These are phyloP conservation scores for Epinephelus malabaricus DNA, from an alignment of 2,797 vertebrate genomes.

Conservation along the genomic window DNA sequence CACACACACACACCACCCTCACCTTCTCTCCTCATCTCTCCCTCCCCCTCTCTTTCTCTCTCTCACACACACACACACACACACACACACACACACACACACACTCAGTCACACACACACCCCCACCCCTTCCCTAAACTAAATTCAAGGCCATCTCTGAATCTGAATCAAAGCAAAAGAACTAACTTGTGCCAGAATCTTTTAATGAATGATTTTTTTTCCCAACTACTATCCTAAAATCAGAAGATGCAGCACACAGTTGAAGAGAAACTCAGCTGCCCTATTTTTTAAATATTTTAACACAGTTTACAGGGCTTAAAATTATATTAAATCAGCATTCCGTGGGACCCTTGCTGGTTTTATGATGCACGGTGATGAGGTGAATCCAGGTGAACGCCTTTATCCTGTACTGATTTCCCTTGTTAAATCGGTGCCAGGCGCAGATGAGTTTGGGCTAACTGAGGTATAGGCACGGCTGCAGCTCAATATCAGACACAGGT, in stretches of 20 bases:
- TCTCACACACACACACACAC: not conserved
- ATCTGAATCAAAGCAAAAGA: constrained; percentile 29
- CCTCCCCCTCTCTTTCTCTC: constrained; percentile 7
- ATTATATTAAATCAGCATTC: not conserved
- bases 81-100: constrained; percentile 15
- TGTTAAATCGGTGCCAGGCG: constrained; percentile 26
- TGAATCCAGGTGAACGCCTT: constrained; percentile 31
- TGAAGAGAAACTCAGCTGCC: not conserved
- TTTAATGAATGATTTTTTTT: not conserved
- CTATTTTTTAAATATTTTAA: not conserved
- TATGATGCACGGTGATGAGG: constrained; percentile 1
- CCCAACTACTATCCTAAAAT: not conserved
- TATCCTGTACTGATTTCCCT: constrained; percentile 27
- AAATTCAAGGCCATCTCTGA: constrained; percentile 31
- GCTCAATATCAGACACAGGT: constrained; percentile 1
- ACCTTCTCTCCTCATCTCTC: not conserved
- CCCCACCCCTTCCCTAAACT: not conserved
- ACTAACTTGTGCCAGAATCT: not conserved
- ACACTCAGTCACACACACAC: not conserved
- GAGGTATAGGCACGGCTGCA: constrained; percentile 11
- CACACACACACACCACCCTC: not conserved
- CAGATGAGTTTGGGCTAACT: constrained; percentile 13
- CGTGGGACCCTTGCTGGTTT: not conserved
- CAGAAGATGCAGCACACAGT: not conserved
- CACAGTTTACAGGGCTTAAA: not conserved